Evolutionary conservation across 2,113 vertebrate species (phyloP), one percentile per base, ranked within the genome.

Genomic region (Hystrix brachyura): DNA sequence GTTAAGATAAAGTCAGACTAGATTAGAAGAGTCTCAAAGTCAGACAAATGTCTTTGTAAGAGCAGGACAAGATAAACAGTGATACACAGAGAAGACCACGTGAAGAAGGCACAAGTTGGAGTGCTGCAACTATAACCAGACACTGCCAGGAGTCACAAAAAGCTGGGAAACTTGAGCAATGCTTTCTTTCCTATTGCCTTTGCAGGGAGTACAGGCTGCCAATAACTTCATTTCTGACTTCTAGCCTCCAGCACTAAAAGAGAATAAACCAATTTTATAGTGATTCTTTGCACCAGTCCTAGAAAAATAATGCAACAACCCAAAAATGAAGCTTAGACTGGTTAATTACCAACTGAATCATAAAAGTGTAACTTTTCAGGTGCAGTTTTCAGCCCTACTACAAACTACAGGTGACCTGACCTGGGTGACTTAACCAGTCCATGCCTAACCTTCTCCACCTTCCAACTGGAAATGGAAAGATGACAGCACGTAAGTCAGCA

Each of bases 311-410:
- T 6, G 19, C 7, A 64, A 64, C 27, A 59, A 13, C 38, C 12
- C 19, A 59, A 94, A 91, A 7, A 46, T 18, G 32, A 86, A 94
- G 83, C 48, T 51, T 69, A 79, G 9, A 67, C 11, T 86, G 32
- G 34, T 81, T 90, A 90, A 87, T 53, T 95, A 55, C 4, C 59
- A 69, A 60, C 5, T 85, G 59, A 92, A 92, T 48, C 74, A 87
- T 59, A 82, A 72, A 38, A 38, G 38, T 38, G 38, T 48, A 32
- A 96, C 10, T 43, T n/a, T 6, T 27, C 51, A 53, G 7, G 8
- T 23, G 15, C 25, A 76, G 48, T 53, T n/a, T 85, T 81, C 13
- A 82, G 6, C n/a, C 25, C 43, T 15, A 53, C 27, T 25, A 32
- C 17, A 53, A 5, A 32, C 27, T 87, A 65, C n/a, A n/a, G 18